These are phyloP conservation scores for Scomberomorus guttatus DNA, from an alignment of 2,797 vertebrate species.

Conservation along the genomic window DNA sequence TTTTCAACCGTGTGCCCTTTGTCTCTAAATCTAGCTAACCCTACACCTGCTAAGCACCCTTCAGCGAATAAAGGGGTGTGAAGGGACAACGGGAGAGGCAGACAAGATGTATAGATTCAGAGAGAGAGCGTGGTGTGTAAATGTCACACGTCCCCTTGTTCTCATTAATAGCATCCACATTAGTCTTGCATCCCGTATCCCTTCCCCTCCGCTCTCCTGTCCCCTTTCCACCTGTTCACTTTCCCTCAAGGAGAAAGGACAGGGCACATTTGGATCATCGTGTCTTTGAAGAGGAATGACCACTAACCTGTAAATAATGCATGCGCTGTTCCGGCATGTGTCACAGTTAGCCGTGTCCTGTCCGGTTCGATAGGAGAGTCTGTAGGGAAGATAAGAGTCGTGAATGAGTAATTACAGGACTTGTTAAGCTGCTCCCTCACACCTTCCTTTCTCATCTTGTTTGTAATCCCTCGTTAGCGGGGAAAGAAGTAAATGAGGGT, in stretches of 20 bases:
- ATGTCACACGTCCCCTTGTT: constrained; percentile 49
- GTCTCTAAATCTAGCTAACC: constrained; percentile 7
- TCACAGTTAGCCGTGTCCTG: constrained; percentile 99
- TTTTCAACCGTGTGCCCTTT: constrained; percentile 26
- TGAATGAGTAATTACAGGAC: constrained; percentile 80
- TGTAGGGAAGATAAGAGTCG: constrained; percentile 84
- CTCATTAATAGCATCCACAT: constrained; percentile 66
- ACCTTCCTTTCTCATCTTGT: constrained; percentile 70
- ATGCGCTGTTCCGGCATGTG: constrained; percentile 99
- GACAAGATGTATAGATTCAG: constrained; percentile 45
- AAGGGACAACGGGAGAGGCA: constrained; percentile 9
- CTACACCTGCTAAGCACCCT: constrained; percentile 15
- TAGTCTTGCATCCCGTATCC: constrained; percentile 30
- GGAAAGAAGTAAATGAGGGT: constrained; percentile 62
- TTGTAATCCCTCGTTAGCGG: constrained; percentile 73
- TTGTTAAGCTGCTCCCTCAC: constrained; percentile 68
- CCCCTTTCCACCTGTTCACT: constrained; percentile 37
- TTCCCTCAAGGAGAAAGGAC: constrained; percentile 57
- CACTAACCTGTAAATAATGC: constrained; percentile 98
- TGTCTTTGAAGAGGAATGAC: constrained; percentile 70
- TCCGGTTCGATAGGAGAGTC: constrained; percentile 98
- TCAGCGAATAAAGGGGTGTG: constrained; percentile 19
- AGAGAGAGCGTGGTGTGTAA: constrained; percentile 29
- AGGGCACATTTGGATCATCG: constrained; percentile 47
- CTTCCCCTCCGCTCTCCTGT: neutral